phyloP scores from a whole-genome alignment of 2,888 invertebrate genomes.

The Trachelus tabidus region DNA sequence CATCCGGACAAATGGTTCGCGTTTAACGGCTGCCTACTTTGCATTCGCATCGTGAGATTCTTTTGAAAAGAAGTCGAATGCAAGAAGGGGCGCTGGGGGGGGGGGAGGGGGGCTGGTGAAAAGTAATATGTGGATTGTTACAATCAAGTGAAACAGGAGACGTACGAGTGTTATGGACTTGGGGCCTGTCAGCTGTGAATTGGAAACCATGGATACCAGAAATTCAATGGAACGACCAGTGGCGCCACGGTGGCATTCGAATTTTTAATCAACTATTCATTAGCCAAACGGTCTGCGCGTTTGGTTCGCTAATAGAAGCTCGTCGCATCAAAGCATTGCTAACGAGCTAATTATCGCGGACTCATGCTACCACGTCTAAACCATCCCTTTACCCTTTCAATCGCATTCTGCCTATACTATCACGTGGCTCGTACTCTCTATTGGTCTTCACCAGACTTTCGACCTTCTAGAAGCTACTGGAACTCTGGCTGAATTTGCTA shows the following conservation, averaged over 20 bases:
- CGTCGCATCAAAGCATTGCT: slow-evolving; percentile 42
- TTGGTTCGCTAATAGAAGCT: slow-evolving; percentile 31
- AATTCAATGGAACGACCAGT: neutral
- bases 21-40: neutral
- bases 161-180: too few relatives aligned
- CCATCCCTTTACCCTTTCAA: neutral
- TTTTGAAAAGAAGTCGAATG: neutral
- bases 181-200: neutral
- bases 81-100: neutral
- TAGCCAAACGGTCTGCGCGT: slow-evolving; percentile 21
- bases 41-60: neutral
- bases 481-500: neutral
- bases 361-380: slow-evolving; percentile 9
- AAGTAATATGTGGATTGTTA: neutral
- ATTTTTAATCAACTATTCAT: slow-evolving; percentile 27
- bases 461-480: neutral
- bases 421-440: neutral
- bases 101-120: neutral
- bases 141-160: neutral
- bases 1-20: neutral
- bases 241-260: neutral
- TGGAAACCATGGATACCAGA: neutral
- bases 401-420: neutral
- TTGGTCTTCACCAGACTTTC: neutral
- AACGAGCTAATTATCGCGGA: slow-evolving; percentile 46